Evolutionary conservation across 1,140 invertebrate species (phyloP), one percentile per base, ranked within the genome.

Genomic region (Triops longicaudatus): DNA sequence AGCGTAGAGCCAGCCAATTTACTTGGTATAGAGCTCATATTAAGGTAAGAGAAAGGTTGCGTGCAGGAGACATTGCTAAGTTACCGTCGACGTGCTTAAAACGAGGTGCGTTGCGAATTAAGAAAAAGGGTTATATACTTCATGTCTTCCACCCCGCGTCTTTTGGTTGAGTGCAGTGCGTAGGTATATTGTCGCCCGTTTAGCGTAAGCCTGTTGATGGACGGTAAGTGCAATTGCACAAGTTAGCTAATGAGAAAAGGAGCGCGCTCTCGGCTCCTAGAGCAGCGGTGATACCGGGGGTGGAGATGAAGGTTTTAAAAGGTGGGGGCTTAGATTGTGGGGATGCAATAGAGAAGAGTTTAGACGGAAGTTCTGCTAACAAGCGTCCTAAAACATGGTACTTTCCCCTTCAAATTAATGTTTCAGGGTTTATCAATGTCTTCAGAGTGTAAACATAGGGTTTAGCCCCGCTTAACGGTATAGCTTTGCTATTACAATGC

Each of bases 161-260:
- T 22, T 63, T 63, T 63, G 17, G 50, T 3, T 22, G 17, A 22
- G 14, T 9, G 22, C 50, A 0, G 14, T 63, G 22, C 50, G 14
- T 22, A 17, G 22, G 50, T 63, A 63, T 9, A n/a, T n/a, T 22
- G 50, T 22, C 17, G 14, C 14, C 22, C 17, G 50, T 63, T 63
- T 22, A 17, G 50, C 6, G 50, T 22, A 63, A 63, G 50, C 50
- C 50, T 63, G 50, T 63, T 63, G 50, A 63, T 63, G 50, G 17
- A 22, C 50, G 22, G 50, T 63, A 63, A 63, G 14, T 63, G 50
- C 50, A 63, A 63, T 63, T 22, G 50, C 50, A 17, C 50, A 63
- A 63, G 50, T 63, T 63, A 63, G 50, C 50, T 63, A 63, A 63
- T 63, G 50, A 63, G 50, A 63, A 63, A 63, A 63, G 50, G 17